Percentiles rank a stretch among this genome's conserved stretches.
Conservation (phyloP, 2,888 invertebrate species). For the Temnothorax ravouxi region DNA sequence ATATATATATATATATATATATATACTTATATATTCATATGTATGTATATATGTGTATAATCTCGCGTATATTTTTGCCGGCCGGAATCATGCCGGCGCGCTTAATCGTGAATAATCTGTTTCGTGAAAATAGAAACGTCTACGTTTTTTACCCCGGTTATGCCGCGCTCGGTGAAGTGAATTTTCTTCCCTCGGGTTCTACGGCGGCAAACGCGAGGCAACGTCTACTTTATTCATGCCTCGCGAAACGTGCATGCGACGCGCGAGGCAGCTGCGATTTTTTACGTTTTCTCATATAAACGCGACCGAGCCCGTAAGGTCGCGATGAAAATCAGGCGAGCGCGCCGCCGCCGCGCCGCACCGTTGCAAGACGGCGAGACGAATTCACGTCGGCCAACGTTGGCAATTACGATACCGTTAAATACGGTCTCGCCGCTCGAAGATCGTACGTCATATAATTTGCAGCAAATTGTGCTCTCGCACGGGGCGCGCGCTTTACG, state of each 20-base stretch:
- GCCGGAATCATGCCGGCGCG: conserved; percentile 8
- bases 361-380: conserved; percentile 9
- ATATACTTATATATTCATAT: neutral
- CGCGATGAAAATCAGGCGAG: conserved; percentile 39
- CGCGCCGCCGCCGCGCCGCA: neutral
- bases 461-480: neutral
- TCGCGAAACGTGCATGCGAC: conserved; percentile 32
- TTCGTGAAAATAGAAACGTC: conserved; percentile 52
- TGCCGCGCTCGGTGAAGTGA: conserved; percentile 41
- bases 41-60: neutral
- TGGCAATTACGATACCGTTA: conserved; percentile 40
- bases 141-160: conserved; percentile 13
- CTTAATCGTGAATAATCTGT: conserved; percentile 53
- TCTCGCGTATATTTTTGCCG: conserved; percentile 27
- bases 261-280: conserved; percentile 44
- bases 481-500: neutral
- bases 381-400: conserved; percentile 20
- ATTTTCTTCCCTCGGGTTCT: conserved; percentile 40
- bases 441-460: conserved; percentile 32
- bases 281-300: conserved; percentile 52
- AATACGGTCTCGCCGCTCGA: conserved; percentile 6
- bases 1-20: no score
- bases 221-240: conserved; percentile 40
- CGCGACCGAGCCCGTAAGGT: conserved; percentile 20
- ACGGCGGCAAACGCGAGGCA: conserved; percentile 24